Base-by-base conservation (phyloP, 2,888 invertebrate genomes). In the Lapara coniferarum region DNA sequence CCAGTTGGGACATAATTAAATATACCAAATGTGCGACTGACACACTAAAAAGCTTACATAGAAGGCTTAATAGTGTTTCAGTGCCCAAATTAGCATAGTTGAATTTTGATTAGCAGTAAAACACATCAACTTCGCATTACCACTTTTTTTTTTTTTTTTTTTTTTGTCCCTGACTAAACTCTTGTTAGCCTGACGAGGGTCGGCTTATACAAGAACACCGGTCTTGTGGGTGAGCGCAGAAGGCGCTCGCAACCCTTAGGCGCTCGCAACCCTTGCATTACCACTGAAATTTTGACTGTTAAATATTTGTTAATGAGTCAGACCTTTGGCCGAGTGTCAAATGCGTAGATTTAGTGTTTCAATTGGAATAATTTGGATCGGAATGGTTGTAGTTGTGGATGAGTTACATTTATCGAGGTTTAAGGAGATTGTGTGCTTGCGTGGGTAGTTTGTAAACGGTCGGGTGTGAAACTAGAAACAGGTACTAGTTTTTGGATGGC, bases 41-140 rank as follows among this genome's bases (percentile, higher is more conserved):
- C 70, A 68, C 66, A 67, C 25, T 67, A 73, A 71, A 77, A 77
- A 75, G 73, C 72, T 69, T 71, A 73, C 77, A 71, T 66, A 49
- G 67, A 19, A 56, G 57, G 63, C 78, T 81, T 88, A 84, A 87
- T 86, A 87, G 84, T 84, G 84, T 84, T 85, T 72, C 83, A 81
- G 81, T 83, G 85, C 80, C 74, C 71, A 75, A 83, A 91, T 91
- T 91, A 90, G 83, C 91, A 91, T 91, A 90, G 86, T 88, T 89
- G 90, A 91, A 91, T 91, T 90, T 90, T 90, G 89, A 91, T 90
- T 87, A 90, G 88, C 87, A 84, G 83, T 89, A 86, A 87, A 89
- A 89, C 85, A 85, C 85, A 85, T 75, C 37, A 68, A 69, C 44
- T 69, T 53, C 81, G 83, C 77, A 78, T 75, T 79, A 77, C 75